Evolutionary conservation across 2,888 invertebrate species (phyloP).

Genomic region (Cheilosia soror): DNA sequence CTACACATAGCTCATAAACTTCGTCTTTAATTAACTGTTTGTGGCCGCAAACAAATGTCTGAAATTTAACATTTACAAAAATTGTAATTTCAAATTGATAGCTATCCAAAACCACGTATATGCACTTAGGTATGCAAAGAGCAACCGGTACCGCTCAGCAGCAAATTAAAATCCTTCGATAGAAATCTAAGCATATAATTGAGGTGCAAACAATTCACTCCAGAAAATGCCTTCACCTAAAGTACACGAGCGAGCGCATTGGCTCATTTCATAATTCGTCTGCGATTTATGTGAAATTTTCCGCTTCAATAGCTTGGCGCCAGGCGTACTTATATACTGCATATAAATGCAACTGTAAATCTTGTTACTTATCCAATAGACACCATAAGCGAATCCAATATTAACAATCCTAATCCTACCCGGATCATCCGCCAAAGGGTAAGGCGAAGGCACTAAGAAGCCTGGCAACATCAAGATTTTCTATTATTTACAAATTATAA

Average conservation of each 20-base stretch:
- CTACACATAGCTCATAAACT: too few relatives aligned
- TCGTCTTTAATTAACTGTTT: too few relatives aligned
- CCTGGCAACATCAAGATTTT: background rate
- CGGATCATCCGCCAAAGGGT: slow-evolving; percentile 61
- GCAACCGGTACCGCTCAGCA: background rate
- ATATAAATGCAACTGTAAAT: slow-evolving; percentile 11
- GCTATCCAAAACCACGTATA: background rate
- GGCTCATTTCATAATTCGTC: slow-evolving; percentile 30
- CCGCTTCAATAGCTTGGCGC: slow-evolving; percentile 50
- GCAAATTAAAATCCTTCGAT: slow-evolving; percentile 12
- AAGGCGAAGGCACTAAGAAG: background rate
- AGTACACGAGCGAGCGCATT: background rate
- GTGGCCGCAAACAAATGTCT: too few relatives aligned
- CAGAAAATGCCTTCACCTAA: background rate
- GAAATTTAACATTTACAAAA: background rate
- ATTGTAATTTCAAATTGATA: slow-evolving; percentile 1
- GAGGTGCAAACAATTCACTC: slow-evolving; percentile 36
- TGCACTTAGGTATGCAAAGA: slow-evolving; percentile 16
- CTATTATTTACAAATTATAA: slow-evolving; percentile 21
- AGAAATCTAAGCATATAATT: slow-evolving; percentile 54
- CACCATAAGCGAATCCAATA: slow-evolving; percentile 18
- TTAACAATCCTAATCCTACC: slow-evolving; percentile 56
- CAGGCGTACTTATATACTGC: slow-evolving; percentile 43
- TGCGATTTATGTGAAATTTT: slow-evolving; percentile 41
- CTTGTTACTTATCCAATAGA: slow-evolving; percentile 11